Evolutionary conservation across 2,888 invertebrate species (phyloP).

Genomic region (Apamea crenata): DNA sequence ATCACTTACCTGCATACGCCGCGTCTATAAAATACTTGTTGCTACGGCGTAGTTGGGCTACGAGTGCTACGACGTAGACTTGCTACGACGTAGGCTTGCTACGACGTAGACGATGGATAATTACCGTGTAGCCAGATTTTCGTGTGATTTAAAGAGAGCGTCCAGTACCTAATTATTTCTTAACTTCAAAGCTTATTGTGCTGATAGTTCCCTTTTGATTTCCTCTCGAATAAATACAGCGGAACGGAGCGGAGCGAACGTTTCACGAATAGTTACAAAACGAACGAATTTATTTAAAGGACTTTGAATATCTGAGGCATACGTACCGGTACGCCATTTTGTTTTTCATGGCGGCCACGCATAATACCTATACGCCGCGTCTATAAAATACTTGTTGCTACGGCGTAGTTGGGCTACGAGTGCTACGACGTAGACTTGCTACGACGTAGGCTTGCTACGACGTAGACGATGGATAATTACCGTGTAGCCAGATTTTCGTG

Average conservation of each 20-base stretch:
- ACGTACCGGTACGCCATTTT: no score
- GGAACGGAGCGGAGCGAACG: no score
- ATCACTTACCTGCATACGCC: neutral
- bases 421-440: conserved; percentile 29
- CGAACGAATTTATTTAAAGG: no score
- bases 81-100: neutral
- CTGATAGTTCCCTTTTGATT: neutral
- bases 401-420: neutral
- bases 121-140: neutral
- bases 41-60: neutral
- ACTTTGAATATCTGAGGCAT: no score
- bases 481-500: neutral
- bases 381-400: neutral
- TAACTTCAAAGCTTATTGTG: no score
- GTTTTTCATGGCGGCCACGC: no score
- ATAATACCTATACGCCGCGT: neutral
- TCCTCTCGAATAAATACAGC: neutral
- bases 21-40: neutral
- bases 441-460: neutral
- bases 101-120: conserved; percentile 1
- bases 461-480: neutral
- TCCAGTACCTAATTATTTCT: neutral
- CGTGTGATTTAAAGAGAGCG: neutral
- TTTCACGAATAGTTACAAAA: neutral
- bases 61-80: conserved; percentile 23